Evolutionary conservation across 2,113 vertebrate genomes (phyloP), one percentile per base, ranked within the genome.

Genomic region (Prochilodus magdalenae): DNA sequence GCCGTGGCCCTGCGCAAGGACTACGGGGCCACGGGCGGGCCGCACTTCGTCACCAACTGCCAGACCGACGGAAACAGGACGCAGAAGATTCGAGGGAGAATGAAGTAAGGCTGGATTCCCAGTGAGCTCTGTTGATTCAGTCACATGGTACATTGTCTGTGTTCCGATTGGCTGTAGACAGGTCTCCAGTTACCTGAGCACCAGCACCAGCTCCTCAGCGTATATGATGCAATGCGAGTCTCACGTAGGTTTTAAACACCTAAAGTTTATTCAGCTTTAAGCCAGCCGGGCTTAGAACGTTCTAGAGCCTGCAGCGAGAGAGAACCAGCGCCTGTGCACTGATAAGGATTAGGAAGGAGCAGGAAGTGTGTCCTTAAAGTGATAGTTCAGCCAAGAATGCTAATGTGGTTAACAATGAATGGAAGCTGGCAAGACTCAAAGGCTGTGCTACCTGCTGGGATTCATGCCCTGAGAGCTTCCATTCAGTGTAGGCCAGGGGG

Each of bases 1-100:
- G 0, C 97, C 14, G 94, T 96, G 84, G 96, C 97, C 0, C 90
- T 96, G 86, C 93, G 96, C 51, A 94, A 96, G 36, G 96, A 97
- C 89, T 96, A 95, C 0, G 96, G 96, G 27, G 89, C 94, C 84
- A 92, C 91, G n/a, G 93, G 91, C 3, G 91, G 96, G 82, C 96
- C 96, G 0, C 95, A 97, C 90, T 96, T 98, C 59, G 94, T 94
- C 90, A 95, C 92, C 47, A 97, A 97, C 90, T 98, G 97, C 85
- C 94, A 93, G 90, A 94, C 95, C 0, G 95, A 96, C 15, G 94
- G 95, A 89, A 97, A 97, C 87, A 93, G 91, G 80, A 95, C 93
- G 22, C 95, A 94, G 84, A 93, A 91, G 59, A 87, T 92, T 2
- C 94, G 95, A 8, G 95, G 94, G 79, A 93, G 97, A 53, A 97